These are phyloP conservation scores for Mycteria americana DNA, from an alignment of 2,797 vertebrate species.

Conservation along the genomic window DNA sequence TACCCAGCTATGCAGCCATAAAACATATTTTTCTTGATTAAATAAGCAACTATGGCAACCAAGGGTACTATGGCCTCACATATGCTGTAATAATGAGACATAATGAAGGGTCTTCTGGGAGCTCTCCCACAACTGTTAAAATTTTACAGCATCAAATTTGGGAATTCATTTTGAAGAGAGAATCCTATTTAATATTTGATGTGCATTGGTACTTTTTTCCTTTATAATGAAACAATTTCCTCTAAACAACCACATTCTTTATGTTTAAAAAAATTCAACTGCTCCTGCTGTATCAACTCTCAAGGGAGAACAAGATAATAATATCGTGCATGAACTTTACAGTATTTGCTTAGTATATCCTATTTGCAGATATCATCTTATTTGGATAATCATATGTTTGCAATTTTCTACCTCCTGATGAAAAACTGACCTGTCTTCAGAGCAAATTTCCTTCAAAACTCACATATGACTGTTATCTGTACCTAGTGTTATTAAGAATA, in stretches of 20 bases:
- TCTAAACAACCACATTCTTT: constrained; percentile 3
- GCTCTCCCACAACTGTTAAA: background rate
- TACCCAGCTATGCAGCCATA: constrained; percentile 6
- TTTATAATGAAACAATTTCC: constrained; percentile 6
- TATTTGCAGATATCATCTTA: constrained; percentile 33
- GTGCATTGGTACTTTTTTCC: background rate
- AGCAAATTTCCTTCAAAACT: constrained; percentile 22
- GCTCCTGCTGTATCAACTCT: background rate
- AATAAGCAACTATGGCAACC: constrained; percentile 37
- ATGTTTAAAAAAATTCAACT: background rate
- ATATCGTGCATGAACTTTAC: background rate
- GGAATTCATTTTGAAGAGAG: constrained; percentile 25
- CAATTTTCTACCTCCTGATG: constrained; percentile 29
- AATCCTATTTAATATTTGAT: constrained; percentile 45
- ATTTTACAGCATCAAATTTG: constrained; percentile 7
- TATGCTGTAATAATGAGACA: constrained; percentile 35
- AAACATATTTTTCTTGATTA: constrained; percentile 26
- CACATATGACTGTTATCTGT: background rate
- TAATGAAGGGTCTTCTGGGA: constrained; percentile 42
- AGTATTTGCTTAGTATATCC: constrained; percentile 20
- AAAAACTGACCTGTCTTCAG: constrained; percentile 45
- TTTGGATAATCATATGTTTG: constrained; percentile 50
- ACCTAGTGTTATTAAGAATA: background rate
- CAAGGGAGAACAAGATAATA: background rate
- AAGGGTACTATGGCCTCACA: constrained; percentile 22